A percentile compares a stretch with the other conserved stretches of the same genome.
These are phyloP conservation scores for Silurus asotus DNA, from an alignment of 2,113 vertebrate genomes.

Conservation along the genomic window DNA sequence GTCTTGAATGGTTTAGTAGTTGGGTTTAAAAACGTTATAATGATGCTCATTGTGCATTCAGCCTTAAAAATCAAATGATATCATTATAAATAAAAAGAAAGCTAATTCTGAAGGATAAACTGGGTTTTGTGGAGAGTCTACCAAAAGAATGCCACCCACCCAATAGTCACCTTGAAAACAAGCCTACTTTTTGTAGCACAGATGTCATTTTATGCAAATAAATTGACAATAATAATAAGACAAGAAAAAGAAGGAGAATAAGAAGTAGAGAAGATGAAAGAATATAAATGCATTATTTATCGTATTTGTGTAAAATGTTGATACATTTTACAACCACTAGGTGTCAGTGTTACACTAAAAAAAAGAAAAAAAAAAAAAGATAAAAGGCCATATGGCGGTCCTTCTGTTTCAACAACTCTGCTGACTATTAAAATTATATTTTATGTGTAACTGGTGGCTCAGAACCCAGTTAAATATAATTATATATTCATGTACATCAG, in stretches of 20 bases:
- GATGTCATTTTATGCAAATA: neutral
- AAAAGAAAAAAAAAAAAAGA: neutral
- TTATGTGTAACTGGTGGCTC: neutral
- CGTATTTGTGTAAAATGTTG: neutral
- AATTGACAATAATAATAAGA: neutral
- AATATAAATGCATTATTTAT: neutral
- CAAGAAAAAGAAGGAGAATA: neutral
- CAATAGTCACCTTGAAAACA: neutral
- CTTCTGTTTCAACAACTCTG: neutral
- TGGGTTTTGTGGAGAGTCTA: no score
- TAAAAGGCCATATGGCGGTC: neutral
- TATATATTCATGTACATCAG: neutral
- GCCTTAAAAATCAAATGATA: no score
- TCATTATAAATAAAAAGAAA: no score
- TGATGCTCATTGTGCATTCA: no score
- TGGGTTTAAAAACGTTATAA: no score
- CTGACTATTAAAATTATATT: neutral
- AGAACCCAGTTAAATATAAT: neutral
- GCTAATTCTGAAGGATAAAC: no score
- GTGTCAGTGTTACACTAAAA: conserved; percentile 46
- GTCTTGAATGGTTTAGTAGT: no score
- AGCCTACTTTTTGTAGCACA: neutral
- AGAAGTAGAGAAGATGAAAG: neutral
- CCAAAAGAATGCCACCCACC: no score
- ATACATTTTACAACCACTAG: conserved; percentile 52